Percentiles rank a stretch among this genome's conserved stretches.
Conservation (phyloP, 2,113 vertebrate species). For the Mustelus asterias region DNA sequence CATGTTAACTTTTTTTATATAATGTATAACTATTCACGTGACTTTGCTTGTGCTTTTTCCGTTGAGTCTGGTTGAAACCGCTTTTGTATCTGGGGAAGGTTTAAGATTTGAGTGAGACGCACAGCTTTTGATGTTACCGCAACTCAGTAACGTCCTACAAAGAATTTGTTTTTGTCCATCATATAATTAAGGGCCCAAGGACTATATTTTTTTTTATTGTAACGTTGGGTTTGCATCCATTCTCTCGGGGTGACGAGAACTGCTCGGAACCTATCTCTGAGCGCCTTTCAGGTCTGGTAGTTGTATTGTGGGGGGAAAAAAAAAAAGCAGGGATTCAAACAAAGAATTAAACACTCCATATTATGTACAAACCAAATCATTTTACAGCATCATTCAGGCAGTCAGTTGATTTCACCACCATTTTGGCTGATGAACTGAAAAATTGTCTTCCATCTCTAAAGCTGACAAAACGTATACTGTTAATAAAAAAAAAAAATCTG, state of each 20-base stretch:
- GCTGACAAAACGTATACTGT: conserved; percentile 22
- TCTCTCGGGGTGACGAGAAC: not conserved
- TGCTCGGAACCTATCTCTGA: not conserved
- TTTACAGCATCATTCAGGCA: conserved; percentile 20
- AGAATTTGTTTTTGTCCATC: not conserved
- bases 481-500: conserved; percentile 14
- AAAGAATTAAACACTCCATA: conserved; percentile 3
- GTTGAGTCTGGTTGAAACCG: conserved; percentile 24
- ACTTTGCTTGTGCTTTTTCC: conserved; percentile 19
- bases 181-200: conserved; percentile 1
- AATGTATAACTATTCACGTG: conserved; percentile 26
- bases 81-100: conserved; percentile 5
- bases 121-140: conserved; percentile 13
- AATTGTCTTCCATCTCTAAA: conserved; percentile 30
- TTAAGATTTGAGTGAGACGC: not conserved
- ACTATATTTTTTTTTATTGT: not conserved
- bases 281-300: not conserved
- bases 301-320: not conserved
- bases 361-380: conserved; percentile 16
- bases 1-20: conserved; percentile 33
- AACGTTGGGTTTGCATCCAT: not conserved
- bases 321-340: not conserved
- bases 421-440: not conserved
- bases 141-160: not conserved
- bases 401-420: not conserved